Percentiles rank a stretch among this genome's conserved stretches.
Evolutionary conservation across 2,797 vertebrate genomes (phyloP).

Genomic region (Psittacula derbiana): DNA sequence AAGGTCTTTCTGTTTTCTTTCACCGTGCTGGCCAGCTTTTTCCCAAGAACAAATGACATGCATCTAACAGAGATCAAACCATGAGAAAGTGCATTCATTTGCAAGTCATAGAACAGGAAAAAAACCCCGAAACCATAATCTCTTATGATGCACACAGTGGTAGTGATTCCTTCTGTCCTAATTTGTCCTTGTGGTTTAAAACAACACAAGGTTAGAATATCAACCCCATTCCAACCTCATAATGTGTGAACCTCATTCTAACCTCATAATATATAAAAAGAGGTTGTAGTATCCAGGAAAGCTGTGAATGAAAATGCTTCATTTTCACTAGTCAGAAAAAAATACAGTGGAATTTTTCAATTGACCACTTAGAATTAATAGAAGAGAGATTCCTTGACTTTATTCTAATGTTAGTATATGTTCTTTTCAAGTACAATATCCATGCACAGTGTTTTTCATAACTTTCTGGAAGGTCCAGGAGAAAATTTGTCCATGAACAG

Average conservation of each 20-base stretch:
- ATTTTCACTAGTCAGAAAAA: neutral
- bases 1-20: neutral
- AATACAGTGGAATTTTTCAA: neutral
- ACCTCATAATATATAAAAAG: neutral
- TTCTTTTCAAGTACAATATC: neutral
- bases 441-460: neutral
- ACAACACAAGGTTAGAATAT: neutral
- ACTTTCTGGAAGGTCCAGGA: neutral
- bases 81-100: neutral
- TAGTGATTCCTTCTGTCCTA: neutral
- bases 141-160: neutral
- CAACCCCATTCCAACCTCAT: neutral
- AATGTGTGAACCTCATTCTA: neutral
- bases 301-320: neutral
- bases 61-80: neutral
- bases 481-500: neutral
- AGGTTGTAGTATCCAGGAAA: neutral
- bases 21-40: neutral
- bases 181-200: neutral
- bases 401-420: neutral
- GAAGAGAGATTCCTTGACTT: neutral
- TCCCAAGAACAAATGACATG: neutral
- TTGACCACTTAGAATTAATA: neutral
- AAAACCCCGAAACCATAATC: neutral
- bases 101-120: neutral